These are phyloP conservation scores for Numida meleagris DNA, from an alignment of 2,113 vertebrate species.

Conservation along the genomic window DNA sequence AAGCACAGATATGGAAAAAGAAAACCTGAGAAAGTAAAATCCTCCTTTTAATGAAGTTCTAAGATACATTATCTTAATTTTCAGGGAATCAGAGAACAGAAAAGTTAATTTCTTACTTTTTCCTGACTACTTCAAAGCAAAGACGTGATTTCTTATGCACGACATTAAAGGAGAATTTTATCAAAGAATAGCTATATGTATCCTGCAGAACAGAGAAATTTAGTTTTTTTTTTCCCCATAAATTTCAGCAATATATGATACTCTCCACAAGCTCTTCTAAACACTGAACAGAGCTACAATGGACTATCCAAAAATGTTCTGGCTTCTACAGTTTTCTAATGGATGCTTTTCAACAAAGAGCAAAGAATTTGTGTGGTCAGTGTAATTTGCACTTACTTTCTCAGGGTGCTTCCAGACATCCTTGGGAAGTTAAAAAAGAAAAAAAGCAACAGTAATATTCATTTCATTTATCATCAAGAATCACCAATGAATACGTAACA, in stretches of 20 bases:
- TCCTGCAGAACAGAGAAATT: neutral
- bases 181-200: neutral
- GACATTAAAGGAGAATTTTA: constrained; percentile 10
- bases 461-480: constrained; percentile 42
- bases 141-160: neutral
- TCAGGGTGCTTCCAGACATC: neutral
- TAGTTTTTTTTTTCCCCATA: neutral
- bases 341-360: neutral
- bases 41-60: neutral
- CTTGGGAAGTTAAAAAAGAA: neutral
- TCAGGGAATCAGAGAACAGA: neutral
- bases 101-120: neutral
- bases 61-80: constrained; percentile 2
- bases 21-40: neutral
- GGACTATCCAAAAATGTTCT: neutral
- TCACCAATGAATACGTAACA: constrained; percentile 23
- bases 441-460: neutral
- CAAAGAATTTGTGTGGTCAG: neutral
- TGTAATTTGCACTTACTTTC: constrained; percentile 24
- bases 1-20: neutral
- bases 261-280: neutral
- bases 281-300: neutral
- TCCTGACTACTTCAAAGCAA: constrained; percentile 8
- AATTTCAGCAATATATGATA: neutral
- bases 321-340: neutral